Conservation (phyloP, 2,888 invertebrate genomes). For the Suillia variegata region DNA sequence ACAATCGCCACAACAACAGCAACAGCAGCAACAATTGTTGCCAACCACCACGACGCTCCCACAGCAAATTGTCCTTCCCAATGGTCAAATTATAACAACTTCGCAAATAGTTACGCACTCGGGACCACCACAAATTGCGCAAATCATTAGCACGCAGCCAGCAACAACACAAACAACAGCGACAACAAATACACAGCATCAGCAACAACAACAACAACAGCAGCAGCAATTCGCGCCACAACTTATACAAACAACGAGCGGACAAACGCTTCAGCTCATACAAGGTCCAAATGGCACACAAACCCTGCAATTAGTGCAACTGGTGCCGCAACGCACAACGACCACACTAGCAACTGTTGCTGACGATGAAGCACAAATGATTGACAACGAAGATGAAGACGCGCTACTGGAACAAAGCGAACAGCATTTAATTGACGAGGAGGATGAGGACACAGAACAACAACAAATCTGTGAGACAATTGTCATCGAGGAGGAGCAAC, state of each 20-base stretch:
- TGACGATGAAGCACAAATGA: slow-evolving; percentile 23
- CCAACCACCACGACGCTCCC: slow-evolving; percentile 44
- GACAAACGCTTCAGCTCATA: slow-evolving; percentile 59
- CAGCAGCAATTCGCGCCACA: slow-evolving; percentile 51
- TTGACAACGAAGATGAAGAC: slow-evolving; percentile 30
- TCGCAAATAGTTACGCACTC: slow-evolving; percentile 55
- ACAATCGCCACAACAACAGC: slow-evolving; percentile 32
- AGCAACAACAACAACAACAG: slow-evolving; percentile 23
- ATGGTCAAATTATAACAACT: slow-evolving; percentile 59
- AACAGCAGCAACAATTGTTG: slow-evolving; percentile 38
- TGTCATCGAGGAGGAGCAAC: slow-evolving; percentile 49
- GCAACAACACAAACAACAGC: slow-evolving; percentile 17
- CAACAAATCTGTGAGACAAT: slow-evolving; percentile 51
- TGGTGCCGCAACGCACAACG: slow-evolving; percentile 47
- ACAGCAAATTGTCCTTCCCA: slow-evolving; percentile 59
- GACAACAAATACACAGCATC: slow-evolving; percentile 4
- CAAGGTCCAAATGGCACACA: slow-evolving; percentile 59
- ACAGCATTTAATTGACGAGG: slow-evolving; percentile 47
- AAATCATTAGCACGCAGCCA: slow-evolving; percentile 50
- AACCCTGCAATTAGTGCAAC: slow-evolving; percentile 50
- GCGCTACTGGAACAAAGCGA: slow-evolving; percentile 45
- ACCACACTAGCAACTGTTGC: slow-evolving; percentile 26
- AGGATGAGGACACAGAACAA: slow-evolving; percentile 34
- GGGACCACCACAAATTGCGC: slow-evolving; percentile 56
- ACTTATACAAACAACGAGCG: slow-evolving; percentile 52